These are phyloP conservation scores for Netelia virgata DNA, from an alignment of 2,888 invertebrate species.

Conservation along the genomic window DNA sequence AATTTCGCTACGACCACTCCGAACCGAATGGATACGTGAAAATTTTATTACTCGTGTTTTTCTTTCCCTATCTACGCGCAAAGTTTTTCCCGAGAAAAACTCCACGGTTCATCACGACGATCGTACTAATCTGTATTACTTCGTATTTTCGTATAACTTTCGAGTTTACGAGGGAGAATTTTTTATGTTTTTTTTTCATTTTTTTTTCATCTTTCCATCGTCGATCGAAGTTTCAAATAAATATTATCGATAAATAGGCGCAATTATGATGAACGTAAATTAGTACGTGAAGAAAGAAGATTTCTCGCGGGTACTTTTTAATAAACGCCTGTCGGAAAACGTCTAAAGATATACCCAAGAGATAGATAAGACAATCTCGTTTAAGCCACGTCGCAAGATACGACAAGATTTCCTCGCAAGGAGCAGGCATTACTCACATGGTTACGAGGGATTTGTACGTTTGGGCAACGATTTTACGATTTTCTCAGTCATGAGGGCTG, in stretches of 20 bases:
- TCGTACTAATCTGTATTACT: too few relatives aligned
- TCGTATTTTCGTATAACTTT: background rate
- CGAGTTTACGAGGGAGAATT: background rate
- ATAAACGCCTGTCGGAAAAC: background rate
- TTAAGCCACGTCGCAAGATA: background rate
- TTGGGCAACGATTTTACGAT: constrained; percentile 48
- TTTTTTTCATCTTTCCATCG: background rate
- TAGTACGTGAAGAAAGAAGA: too few relatives aligned
- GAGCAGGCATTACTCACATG: background rate
- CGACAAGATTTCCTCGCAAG: background rate
- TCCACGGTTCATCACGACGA: too few relatives aligned
- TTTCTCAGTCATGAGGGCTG: constrained; percentile 11
- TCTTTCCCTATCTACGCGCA: too few relatives aligned
- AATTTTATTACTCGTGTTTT: too few relatives aligned
- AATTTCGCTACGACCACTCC: too few relatives aligned
- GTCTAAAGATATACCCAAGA: background rate
- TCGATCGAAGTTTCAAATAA: too few relatives aligned
- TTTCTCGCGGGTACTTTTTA: background rate
- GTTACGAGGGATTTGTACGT: constrained; percentile 10
- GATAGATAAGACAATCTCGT: constrained; percentile 8
- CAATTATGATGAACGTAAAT: too few relatives aligned
- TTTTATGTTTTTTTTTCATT: background rate
- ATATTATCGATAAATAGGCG: too few relatives aligned
- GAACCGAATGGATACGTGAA: too few relatives aligned
- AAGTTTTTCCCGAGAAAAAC: too few relatives aligned